Evolutionary conservation across 2,888 invertebrate genomes (phyloP).

Genomic region (Perithous albicinctus): DNA sequence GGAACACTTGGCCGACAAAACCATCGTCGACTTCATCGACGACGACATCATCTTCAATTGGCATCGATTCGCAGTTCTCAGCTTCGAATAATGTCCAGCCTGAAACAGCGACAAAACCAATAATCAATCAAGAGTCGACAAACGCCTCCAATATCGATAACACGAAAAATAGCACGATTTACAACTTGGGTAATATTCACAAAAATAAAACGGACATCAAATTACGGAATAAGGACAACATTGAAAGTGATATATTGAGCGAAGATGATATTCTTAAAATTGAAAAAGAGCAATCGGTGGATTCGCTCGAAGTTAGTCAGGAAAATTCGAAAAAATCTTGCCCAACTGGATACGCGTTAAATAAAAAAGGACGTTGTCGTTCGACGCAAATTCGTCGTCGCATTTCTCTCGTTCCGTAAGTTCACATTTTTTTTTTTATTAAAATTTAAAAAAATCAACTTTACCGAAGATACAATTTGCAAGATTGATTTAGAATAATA

Average conservation of each 20-base stretch:
- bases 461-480: no score
- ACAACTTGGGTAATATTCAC: background rate
- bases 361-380: slow-evolving; percentile 81
- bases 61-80: background rate
- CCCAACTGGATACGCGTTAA: slow-evolving; percentile 78
- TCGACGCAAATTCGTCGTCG: slow-evolving; percentile 74
- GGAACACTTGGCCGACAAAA: slow-evolving; percentile 69
- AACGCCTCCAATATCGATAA: background rate
- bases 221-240: slow-evolving; percentile 41
- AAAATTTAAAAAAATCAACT: background rate
- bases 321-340: slow-evolving; percentile 65
- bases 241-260: slow-evolving; percentile 7
- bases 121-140: background rate
- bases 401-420: slow-evolving; percentile 79
- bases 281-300: background rate
- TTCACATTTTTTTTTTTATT: no score
- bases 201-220: slow-evolving; percentile 22
- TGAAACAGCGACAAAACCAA: background rate
- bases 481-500: no score
- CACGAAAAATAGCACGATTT: slow-evolving; percentile 8
- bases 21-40: slow-evolving; percentile 57
- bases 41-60: background rate
- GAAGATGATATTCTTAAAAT: slow-evolving; percentile 16
- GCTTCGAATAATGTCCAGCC: slow-evolving; percentile 41
- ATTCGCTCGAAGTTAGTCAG: background rate